Conservation (phyloP, 2,113 vertebrate genomes). For the Labeo catla region DNA sequence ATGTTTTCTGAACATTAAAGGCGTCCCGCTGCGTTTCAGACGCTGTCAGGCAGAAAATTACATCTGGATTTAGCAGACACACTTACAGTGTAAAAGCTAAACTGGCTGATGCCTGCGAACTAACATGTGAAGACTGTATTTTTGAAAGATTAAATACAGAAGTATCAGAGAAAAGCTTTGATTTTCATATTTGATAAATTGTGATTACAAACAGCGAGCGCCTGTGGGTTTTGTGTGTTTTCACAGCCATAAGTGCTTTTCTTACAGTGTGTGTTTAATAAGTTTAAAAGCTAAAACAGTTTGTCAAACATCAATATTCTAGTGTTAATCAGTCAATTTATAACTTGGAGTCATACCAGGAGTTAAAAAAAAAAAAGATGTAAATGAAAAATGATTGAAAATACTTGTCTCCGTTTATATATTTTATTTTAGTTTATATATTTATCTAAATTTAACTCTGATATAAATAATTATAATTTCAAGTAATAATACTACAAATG, state of each 20-base stretch:
- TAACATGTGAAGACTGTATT: neutral
- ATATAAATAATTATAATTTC: too few relatives aligned
- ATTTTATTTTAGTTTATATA: too few relatives aligned
- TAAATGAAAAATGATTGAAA: too few relatives aligned
- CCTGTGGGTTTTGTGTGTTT: neutral
- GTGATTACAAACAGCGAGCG: neutral
- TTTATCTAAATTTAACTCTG: too few relatives aligned
- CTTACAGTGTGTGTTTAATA: too few relatives aligned
- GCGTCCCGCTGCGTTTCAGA: neutral
- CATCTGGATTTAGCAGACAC: too few relatives aligned
- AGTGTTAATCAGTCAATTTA: neutral
- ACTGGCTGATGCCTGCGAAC: neutral
- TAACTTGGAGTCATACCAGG: neutral
- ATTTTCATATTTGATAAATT: neutral
- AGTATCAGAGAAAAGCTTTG: neutral
- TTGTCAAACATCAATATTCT: neutral
- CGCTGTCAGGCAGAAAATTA: neutral
- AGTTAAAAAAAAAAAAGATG: too few relatives aligned
- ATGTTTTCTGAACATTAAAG: constrained; percentile 18
- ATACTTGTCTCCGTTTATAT: too few relatives aligned
- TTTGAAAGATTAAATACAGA: neutral
- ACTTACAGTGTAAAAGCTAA: neutral
- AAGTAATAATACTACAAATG: too few relatives aligned
- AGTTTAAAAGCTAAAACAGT: neutral
- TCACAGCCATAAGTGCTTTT: neutral